Conservation (phyloP, 2,888 invertebrate genomes). For the Drosophila meridionalis region DNA sequence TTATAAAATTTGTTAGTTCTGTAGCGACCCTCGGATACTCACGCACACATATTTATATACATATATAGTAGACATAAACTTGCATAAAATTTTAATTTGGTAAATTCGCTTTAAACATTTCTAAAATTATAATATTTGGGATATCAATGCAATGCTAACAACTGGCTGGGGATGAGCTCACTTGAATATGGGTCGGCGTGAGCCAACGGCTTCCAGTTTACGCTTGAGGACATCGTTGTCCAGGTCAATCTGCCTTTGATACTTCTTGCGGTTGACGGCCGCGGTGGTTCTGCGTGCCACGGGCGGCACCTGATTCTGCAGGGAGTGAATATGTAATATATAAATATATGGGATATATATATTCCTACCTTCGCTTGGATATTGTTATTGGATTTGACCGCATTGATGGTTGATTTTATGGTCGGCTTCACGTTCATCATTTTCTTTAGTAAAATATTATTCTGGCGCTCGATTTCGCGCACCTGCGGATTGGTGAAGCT, state of each 20-base stretch:
- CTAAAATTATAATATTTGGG: constrained; percentile 54
- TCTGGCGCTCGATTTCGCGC: constrained; percentile 87
- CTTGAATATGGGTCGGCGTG: constrained; percentile 66
- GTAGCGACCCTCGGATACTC: constrained; percentile 4
- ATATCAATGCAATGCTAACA: constrained; percentile 32
- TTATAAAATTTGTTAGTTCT: background rate
- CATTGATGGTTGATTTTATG: constrained; percentile 36
- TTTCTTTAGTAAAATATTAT: constrained; percentile 87
- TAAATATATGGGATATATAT: background rate
- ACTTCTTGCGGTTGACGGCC: constrained; percentile 86
- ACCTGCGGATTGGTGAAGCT: constrained; percentile 87
- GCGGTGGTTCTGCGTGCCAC: constrained; percentile 82
- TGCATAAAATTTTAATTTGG: constrained; percentile 76
- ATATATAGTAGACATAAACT: constrained; percentile 43
- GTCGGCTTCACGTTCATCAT: constrained; percentile 86
- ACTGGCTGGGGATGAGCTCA: constrained; percentile 27
- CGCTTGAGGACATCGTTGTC: constrained; percentile 86
- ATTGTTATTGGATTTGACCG: constrained; percentile 33
- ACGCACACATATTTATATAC: constrained; percentile 8
- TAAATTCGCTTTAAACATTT: constrained; percentile 69
- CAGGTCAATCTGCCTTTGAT: constrained; percentile 87
- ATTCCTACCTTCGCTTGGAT: constrained; percentile 31
- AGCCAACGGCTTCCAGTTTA: constrained; percentile 83
- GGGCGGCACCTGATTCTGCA: constrained; percentile 39
- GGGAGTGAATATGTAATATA: background rate